Conservation (phyloP, 2,888 invertebrate genomes). For the Tenthredo amoena region DNA sequence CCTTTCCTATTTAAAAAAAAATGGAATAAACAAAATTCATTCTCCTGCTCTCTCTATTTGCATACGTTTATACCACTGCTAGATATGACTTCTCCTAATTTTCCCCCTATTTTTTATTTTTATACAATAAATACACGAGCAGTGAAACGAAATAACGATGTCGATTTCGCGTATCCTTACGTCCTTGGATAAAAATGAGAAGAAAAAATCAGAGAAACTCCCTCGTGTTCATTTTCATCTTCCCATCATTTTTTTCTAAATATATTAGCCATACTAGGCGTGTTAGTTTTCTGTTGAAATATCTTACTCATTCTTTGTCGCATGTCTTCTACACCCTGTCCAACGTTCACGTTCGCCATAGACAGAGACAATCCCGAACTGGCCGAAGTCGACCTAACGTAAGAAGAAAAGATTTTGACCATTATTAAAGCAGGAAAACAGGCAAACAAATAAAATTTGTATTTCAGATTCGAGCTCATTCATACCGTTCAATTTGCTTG, state of each 20-base stretch:
- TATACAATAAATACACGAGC: not conserved
- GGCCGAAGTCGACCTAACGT: conserved; percentile 68
- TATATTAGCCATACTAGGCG: conserved; percentile 73
- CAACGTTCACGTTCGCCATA: conserved; percentile 76
- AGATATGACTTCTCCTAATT: not conserved
- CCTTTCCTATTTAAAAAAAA: not conserved
- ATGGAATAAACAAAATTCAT: not conserved
- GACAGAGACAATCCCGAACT: conserved; percentile 74
- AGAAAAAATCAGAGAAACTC: not conserved
- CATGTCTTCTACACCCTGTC: conserved; percentile 82
- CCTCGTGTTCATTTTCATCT: not conserved
- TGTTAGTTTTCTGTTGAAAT: conserved; percentile 78
- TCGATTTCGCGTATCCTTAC: not conserved
- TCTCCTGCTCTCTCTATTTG: not conserved
- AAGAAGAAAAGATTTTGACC: not conserved
- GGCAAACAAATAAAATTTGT: conserved; percentile 8
- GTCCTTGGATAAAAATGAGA: not conserved
- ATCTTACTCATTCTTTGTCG: conserved; percentile 82
- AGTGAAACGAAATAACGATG: not conserved
- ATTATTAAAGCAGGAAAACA: not conserved
- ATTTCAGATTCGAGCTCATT: not conserved
- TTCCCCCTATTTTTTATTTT: not conserved
- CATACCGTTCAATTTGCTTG: conserved; percentile 74
- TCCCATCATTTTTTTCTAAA: conserved; percentile 72
- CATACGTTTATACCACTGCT: not conserved